phyloP scores from a whole-genome alignment of 1,140 invertebrate species.

The Drosophila yakuba region DNA sequence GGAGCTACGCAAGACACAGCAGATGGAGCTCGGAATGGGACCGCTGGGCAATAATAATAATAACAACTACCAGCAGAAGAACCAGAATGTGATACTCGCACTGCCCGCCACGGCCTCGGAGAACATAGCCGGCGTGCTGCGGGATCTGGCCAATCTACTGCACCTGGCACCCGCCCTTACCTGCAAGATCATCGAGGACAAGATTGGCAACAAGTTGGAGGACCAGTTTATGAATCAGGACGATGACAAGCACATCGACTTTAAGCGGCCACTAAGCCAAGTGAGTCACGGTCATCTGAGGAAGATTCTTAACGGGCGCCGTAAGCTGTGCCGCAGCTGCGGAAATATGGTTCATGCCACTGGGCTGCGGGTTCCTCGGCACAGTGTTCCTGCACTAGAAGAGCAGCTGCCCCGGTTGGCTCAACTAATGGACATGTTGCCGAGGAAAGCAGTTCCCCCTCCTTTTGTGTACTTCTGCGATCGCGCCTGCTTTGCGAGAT shows the following conservation, averaged over 20 bases:
- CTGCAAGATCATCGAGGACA: conserved; percentile 86
- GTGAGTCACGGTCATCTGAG: conserved; percentile 58
- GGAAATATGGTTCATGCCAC: conserved; percentile 55
- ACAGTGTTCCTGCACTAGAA: conserved; percentile 45
- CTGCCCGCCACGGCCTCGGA: conserved; percentile 96
- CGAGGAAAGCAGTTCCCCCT: conserved; percentile 33
- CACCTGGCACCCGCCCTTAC: conserved; percentile 94
- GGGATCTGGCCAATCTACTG: conserved; percentile 95
- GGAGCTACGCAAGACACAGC: conserved; percentile 61
- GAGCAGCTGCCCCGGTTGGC: conserved; percentile 44
- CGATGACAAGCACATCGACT: conserved; percentile 23
- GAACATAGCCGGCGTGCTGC: conserved; percentile 95
- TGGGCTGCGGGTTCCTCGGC: conserved; percentile 54
- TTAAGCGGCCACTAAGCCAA: conserved; percentile 1
- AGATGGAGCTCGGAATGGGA: conserved; percentile 66
- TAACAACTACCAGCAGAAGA: conserved; percentile 84
- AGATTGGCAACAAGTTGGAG: conserved; percentile 13
- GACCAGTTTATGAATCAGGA: neutral
- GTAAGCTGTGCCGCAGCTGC: conserved; percentile 66
- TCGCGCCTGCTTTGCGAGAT: conserved; percentile 56
- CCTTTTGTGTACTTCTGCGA: conserved; percentile 63
- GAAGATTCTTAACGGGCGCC: conserved; percentile 63
- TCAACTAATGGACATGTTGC: conserved; percentile 45
- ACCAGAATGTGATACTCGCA: conserved; percentile 95
- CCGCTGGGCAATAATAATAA: conserved; percentile 85